Conservation (phyloP, 2,113 vertebrate genomes). For the Saguinus midas region DNA sequence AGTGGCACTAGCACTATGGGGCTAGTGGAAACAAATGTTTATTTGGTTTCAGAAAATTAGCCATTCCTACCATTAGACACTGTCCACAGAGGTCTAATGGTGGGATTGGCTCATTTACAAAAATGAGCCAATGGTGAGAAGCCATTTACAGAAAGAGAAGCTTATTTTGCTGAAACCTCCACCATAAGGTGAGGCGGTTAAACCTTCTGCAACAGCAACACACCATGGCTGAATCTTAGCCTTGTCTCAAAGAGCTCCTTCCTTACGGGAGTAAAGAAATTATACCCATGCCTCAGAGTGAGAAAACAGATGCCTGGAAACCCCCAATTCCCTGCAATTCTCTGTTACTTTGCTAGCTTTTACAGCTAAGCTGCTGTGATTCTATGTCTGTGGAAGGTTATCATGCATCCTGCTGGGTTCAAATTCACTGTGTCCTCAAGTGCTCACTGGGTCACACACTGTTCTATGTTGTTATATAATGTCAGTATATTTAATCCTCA, state of each 20-base stretch:
- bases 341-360: background rate
- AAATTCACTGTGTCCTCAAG: background rate
- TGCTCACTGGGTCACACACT: background rate
- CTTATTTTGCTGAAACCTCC: background rate
- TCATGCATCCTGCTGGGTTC: background rate
- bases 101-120: too few species aligned
- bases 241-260: background rate
- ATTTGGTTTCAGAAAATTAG: constrained; percentile 58
- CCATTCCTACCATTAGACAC: background rate
- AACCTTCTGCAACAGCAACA: background rate
- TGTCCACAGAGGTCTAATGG: background rate
- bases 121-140: background rate
- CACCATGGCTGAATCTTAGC: background rate
- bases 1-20: background rate
- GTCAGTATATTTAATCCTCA: background rate
- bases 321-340: background rate
- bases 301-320: background rate
- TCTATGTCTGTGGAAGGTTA: background rate
- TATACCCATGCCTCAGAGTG: background rate
- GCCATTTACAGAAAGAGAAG: constrained; percentile 1
- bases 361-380: background rate
- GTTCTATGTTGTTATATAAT: background rate
- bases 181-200: background rate
- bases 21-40: constrained; percentile 25
- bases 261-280: background rate